Conservation (phyloP, 2,113 vertebrate genomes). For the Maylandia zebra region DNA sequence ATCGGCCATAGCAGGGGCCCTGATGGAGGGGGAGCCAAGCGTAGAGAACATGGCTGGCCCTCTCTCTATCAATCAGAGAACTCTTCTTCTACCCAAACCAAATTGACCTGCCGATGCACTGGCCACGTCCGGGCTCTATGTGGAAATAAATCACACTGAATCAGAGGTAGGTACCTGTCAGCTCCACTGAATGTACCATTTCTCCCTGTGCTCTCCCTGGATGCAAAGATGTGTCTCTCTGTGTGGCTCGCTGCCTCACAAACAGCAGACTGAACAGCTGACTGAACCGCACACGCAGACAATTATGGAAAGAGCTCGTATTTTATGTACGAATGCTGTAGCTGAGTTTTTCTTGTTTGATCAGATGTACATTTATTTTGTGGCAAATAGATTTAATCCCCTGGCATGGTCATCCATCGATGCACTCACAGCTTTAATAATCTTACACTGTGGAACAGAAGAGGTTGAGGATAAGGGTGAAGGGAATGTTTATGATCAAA, state of each 20-base stretch:
- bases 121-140: constrained; percentile 16
- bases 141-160: constrained; percentile 62
- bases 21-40: constrained; percentile 37
- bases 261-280: constrained; percentile 1
- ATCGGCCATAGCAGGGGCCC: constrained; percentile 33
- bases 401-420: neutral
- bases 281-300: neutral
- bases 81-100: constrained; percentile 39
- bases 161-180: constrained; percentile 51
- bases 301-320: neutral
- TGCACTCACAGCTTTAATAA: neutral
- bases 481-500: neutral
- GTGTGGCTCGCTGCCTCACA: neutral
- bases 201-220: neutral
- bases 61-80: constrained; percentile 53
- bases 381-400: neutral
- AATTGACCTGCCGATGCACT: constrained; percentile 55
- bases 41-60: constrained; percentile 26
- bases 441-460: neutral
- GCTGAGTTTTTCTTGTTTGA: neutral
- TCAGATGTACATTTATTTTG: neutral
- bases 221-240: neutral
- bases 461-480: neutral
- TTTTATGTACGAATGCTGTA: neutral
- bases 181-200: constrained; percentile 18